Evolutionary conservation across 2,797 vertebrate species (phyloP).

Genomic region (Falco biarmicus): DNA sequence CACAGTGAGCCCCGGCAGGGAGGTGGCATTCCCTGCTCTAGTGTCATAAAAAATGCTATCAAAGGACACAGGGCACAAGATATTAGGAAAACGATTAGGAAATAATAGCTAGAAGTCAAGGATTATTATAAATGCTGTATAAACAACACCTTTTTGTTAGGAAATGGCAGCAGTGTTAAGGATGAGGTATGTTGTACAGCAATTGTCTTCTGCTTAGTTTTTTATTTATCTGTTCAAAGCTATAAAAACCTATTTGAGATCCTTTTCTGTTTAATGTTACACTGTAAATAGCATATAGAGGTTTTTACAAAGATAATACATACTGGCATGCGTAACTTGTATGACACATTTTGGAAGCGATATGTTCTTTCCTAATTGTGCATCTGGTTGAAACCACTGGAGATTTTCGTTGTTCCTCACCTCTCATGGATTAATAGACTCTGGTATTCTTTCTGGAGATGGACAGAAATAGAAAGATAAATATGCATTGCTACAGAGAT

Average conservation of each 20-base stretch:
- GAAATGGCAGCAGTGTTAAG: neutral
- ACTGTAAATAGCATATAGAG: neutral
- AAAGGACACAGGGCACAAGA: neutral
- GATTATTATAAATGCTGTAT: neutral
- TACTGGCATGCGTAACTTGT: neutral
- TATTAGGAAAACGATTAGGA: neutral
- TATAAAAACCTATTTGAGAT: neutral
- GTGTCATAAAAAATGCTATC: neutral
- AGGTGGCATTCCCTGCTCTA: neutral
- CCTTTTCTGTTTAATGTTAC: neutral
- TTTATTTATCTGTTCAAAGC: neutral
- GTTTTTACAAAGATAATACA: neutral
- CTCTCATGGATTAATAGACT: neutral
- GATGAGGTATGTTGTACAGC: neutral
- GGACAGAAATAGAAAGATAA: neutral
- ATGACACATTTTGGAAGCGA: neutral
- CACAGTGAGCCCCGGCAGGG: fast-evolving
- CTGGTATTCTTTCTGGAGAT: neutral
- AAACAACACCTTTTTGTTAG: neutral
- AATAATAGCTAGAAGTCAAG: neutral
- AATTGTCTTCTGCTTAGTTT: neutral
- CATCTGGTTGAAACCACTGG: neutral
- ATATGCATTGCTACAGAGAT: neutral
- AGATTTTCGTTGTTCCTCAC: neutral
- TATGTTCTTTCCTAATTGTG: neutral